phyloP scores from a whole-genome alignment of 1,140 invertebrate species.

The Chironomus tepperi region DNA sequence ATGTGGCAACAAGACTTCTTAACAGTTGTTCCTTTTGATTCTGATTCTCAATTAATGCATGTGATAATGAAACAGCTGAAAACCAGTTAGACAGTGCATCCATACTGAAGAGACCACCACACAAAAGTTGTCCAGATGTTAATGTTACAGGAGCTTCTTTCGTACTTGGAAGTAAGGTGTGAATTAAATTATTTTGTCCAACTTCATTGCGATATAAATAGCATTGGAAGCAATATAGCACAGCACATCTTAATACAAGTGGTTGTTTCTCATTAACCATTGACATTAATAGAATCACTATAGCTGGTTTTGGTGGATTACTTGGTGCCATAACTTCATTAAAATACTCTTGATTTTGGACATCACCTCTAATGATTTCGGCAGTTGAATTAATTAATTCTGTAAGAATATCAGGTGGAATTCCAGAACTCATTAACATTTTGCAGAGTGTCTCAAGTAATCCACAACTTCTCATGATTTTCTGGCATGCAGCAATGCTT shows the following conservation, averaged over 20 bases:
- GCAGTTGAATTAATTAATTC: conserved; percentile 94
- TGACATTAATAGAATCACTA: conserved; percentile 92
- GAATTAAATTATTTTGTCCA: conserved; percentile 78
- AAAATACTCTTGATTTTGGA: conserved; percentile 87
- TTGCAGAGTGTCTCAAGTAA: conserved; percentile 74
- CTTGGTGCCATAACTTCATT: conserved; percentile 86
- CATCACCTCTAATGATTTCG: conserved; percentile 87
- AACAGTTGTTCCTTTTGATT: conserved; percentile 89
- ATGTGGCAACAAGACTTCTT: conserved; percentile 81
- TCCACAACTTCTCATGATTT: conserved; percentile 75
- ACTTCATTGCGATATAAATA: conserved; percentile 89
- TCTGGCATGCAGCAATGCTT: conserved; percentile 72
- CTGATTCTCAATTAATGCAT: conserved; percentile 81
- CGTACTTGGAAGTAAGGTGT: conserved; percentile 81
- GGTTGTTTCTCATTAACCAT: conserved; percentile 99
- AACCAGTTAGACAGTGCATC: conserved; percentile 98
- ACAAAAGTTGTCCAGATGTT: conserved; percentile 83
- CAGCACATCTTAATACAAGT: conserved; percentile 82
- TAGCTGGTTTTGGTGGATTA: conserved; percentile 81
- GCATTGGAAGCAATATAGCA: conserved; percentile 95
- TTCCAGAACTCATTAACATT: conserved; percentile 90
- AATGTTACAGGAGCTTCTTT: conserved; percentile 55
- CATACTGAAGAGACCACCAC: conserved; percentile 82
- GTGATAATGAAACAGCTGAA: conserved; percentile 81
- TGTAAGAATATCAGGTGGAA: conserved; percentile 90